A percentile compares a stretch with the other conserved stretches of the same genome.
Conservation (phyloP, 2,888 invertebrate species). For the Dynastes hyllus region DNA sequence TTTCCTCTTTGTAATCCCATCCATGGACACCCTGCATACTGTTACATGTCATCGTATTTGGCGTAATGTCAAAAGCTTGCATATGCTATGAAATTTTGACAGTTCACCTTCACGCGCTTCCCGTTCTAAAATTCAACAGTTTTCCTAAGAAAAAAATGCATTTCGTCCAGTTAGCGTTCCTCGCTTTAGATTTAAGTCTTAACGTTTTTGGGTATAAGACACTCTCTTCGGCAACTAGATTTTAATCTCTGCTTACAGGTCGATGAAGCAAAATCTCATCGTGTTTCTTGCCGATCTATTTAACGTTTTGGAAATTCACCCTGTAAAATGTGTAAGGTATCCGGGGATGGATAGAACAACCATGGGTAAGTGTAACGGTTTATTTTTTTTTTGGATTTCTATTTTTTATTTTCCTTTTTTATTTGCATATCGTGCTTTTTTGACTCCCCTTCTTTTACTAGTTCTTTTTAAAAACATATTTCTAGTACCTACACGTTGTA, state of each 20-base stretch:
- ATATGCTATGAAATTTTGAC: constrained; percentile 4
- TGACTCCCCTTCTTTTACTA: constrained; percentile 2
- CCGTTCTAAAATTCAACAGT: background rate
- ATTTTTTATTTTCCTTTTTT: constrained; percentile 52
- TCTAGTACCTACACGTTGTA: background rate
- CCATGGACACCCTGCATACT: too few species aligned
- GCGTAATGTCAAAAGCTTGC: background rate
- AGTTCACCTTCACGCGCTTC: background rate
- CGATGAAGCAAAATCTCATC: constrained; percentile 92
- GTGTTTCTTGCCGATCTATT: constrained; percentile 96
- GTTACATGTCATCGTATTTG: too few species aligned
- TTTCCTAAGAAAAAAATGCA: constrained; percentile 2
- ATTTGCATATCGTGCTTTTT: constrained; percentile 55
- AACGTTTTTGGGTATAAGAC: background rate
- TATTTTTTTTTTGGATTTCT: constrained; percentile 14
- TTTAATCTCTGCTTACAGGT: constrained; percentile 74
- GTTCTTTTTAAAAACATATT: background rate
- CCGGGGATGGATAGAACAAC: constrained; percentile 80
- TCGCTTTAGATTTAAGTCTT: constrained; percentile 3
- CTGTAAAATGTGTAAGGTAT: constrained; percentile 89
- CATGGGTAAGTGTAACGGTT: constrained; percentile 65
- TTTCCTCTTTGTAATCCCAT: too few species aligned
- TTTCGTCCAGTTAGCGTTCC: background rate
- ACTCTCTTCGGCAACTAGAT: background rate
- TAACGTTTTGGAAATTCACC: constrained; percentile 94